These are phyloP conservation scores for Scelioninae gen. 2 DNA, from an alignment of 2,888 invertebrate genomes.

Conservation along the genomic window DNA sequence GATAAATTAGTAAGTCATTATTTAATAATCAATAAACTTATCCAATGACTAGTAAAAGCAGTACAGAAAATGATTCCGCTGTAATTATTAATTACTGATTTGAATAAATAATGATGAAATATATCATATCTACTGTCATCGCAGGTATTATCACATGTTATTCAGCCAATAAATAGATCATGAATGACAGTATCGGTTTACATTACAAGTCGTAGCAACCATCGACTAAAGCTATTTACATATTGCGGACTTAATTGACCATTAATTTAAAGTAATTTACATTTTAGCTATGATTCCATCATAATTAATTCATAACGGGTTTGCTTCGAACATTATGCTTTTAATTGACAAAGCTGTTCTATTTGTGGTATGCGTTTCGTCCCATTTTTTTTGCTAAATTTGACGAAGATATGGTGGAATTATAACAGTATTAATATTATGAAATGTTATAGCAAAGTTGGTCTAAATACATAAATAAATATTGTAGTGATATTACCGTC, in stretches of 20 bases:
- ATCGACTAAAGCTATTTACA: conserved; percentile 54
- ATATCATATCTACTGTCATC: conserved; percentile 32
- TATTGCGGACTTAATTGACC: conserved; percentile 58
- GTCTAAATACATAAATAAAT: no score
- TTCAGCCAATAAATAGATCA: conserved; percentile 54
- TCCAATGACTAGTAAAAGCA: conserved; percentile 13
- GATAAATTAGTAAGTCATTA: no score
- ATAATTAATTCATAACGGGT: conserved; percentile 55
- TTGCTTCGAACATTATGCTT: conserved; percentile 37
- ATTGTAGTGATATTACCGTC: no score
- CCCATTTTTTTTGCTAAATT: no score
- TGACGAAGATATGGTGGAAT: no score
- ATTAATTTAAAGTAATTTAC: conserved; percentile 58
- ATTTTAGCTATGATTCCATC: conserved; percentile 44
- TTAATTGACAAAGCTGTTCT: conserved; percentile 37
- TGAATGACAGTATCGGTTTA: conserved; percentile 55
- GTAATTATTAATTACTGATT: conserved; percentile 39
- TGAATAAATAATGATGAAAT: conserved; percentile 31
- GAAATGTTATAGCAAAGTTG: no score
- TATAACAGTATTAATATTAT: no score
- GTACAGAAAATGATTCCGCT: conserved; percentile 19
- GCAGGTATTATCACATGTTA: conserved; percentile 49
- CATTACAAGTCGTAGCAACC: conserved; percentile 52
- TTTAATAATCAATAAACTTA: no score
- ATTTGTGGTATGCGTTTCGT: background rate